Evolutionary conservation across 2,113 vertebrate genomes (phyloP), one percentile per base, ranked within the genome.

Genomic region (Centropus bengalensis): DNA sequence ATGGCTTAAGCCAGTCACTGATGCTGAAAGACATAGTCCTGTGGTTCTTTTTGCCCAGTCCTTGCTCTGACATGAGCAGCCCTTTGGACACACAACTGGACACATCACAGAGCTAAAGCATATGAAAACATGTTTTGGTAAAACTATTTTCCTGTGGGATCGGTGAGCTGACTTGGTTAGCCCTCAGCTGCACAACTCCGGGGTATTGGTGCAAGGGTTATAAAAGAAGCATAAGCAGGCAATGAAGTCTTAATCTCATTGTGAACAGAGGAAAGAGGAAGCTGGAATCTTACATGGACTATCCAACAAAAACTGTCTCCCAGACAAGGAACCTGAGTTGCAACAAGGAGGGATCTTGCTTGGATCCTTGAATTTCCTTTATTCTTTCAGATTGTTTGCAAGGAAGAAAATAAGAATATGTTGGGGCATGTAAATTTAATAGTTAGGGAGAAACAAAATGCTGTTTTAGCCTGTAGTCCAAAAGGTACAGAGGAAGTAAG

Each of bases 41-140:
- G 33, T 45, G 32, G 8, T 12, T 73, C 38, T 33, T 68, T 22
- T 8, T 56, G 30, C 8, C 32, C 47, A 45, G 49, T 13, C 38
- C 24, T 56, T 23, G 62, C 32, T 17, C 18, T 33, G 42, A 27
- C 18, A 24, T 3, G 6, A 58, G 20, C 17, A 52, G 14, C 52
- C 5, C 49, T 63, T 64, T 26, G 26, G 44, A 56, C 42, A 28
- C 2, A 18, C 54, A 77, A 13, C 14, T 42, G 67, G 44, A 8
- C 5, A 17, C 6, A 1, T 24, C 63, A n/a, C 1, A 0, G 30
- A 51, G n/a, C 13, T n/a, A 36, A 73, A 4, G 12, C 21, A 44
- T 27, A 33, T 85, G 49, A 38, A 85, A 89, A 82, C 4, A 26
- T 10, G 4, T 8, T 38, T 33, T 30, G 10, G 22, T 52, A 26